Percentiles rank a stretch among this genome's conserved stretches.
phyloP scores from a whole-genome alignment of 2,113 vertebrate species.

The Fulica atra region DNA sequence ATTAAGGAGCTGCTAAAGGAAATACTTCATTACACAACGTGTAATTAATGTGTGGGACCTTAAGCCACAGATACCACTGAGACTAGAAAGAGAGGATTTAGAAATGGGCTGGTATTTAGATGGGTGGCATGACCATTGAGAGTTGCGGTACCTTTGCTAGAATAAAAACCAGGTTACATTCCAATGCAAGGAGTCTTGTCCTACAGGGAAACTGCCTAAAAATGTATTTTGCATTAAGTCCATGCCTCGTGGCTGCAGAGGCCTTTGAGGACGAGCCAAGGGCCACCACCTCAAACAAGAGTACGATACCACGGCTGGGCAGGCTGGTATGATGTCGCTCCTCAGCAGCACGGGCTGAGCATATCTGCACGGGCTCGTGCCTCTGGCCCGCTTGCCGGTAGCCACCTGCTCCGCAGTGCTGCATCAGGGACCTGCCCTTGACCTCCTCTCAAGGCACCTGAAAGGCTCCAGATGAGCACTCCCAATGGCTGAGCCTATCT shows the following conservation, averaged over 20 bases:
- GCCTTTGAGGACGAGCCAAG: not conserved
- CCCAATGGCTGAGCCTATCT: not conserved
- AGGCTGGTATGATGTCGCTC: not conserved
- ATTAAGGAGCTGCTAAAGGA: constrained; percentile 41
- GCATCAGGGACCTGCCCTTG: not conserved
- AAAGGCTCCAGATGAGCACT: not conserved
- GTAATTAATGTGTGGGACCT: constrained; percentile 15
- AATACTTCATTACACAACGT: constrained; percentile 11
- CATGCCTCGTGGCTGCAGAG: not conserved
- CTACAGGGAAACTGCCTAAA: not conserved
- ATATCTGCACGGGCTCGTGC: accelerated
- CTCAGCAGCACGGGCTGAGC: accelerated
- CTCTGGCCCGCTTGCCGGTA: not conserved
- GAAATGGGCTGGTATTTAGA: not conserved
- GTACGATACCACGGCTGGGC: accelerated
- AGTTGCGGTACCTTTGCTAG: not conserved
- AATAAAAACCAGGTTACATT: not conserved
- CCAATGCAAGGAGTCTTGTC: not conserved
- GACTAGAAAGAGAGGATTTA: not conserved
- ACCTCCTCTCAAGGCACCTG: not conserved
- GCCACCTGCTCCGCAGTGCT: not conserved
- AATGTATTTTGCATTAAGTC: not conserved
- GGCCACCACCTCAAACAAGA: not conserved
- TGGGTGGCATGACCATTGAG: not conserved
- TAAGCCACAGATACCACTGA: constrained; percentile 36